Conservation (phyloP, 2,113 vertebrate species). For the Tursiops truncatus region DNA sequence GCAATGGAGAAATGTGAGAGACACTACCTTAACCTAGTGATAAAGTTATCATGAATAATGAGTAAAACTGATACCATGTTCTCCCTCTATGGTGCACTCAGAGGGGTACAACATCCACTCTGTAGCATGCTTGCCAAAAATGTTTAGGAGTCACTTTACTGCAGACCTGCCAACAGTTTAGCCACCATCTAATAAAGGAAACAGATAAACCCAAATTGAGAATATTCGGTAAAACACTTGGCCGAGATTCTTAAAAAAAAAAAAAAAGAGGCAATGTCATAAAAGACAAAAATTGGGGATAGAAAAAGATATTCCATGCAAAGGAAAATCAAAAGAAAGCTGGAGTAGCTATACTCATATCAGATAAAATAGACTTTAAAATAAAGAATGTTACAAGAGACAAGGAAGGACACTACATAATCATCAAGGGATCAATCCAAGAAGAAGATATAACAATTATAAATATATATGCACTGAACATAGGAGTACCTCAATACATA, state of each 20-base stretch:
- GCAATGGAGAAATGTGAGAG: not conserved
- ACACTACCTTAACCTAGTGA: not conserved
- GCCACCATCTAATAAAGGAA: not conserved
- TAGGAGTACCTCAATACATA: too few relatives aligned
- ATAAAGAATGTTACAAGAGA: too few relatives aligned
- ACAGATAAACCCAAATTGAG: not conserved
- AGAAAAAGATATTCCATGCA: too few relatives aligned
- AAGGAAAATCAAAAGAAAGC: too few relatives aligned
- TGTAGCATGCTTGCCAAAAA: not conserved
- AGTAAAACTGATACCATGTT: not conserved
- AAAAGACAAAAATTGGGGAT: not conserved
- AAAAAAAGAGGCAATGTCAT: not conserved
- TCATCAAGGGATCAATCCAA: too few relatives aligned
- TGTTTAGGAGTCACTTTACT: not conserved
- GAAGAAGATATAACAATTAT: too few relatives aligned
- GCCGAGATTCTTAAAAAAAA: constrained; percentile 31
- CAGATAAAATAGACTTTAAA: too few relatives aligned
- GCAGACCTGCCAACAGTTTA: not conserved
- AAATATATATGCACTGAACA: too few relatives aligned
- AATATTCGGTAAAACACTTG: not conserved
- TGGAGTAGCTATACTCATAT: too few relatives aligned
- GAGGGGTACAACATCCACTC: not conserved
- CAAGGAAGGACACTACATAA: too few relatives aligned
- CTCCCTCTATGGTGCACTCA: not conserved
- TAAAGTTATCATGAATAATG: not conserved